Percentiles rank a stretch among this genome's conserved stretches.
These are phyloP conservation scores for Heliornis fulica DNA, from an alignment of 2,113 vertebrate species.

Conservation along the genomic window DNA sequence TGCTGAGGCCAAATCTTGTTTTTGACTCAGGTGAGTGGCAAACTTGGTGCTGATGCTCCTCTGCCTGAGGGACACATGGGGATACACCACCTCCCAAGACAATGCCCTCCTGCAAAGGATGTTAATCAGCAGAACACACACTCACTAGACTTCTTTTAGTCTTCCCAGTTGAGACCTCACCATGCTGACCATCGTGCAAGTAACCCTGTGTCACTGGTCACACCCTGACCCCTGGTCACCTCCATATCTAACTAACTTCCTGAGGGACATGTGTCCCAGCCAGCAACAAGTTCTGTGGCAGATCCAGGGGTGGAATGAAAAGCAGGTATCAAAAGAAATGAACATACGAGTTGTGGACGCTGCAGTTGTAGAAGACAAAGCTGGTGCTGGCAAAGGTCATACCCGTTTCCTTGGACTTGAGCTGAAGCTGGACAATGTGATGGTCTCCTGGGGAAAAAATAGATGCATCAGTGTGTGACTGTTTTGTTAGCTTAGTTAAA, in stretches of 20 bases:
- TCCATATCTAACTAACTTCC: neutral
- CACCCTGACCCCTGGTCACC: neutral
- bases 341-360: constrained; percentile 96
- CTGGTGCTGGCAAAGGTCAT: constrained; percentile 96
- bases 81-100: neutral
- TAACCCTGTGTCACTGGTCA: neutral
- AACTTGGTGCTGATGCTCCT: neutral
- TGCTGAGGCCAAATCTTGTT: neutral
- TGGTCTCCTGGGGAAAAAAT: constrained; percentile 82
- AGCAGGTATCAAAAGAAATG: neutral
- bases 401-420: constrained; percentile 97
- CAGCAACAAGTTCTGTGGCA: neutral
- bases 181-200: neutral
- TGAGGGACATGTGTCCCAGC: neutral
- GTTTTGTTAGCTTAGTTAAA: neutral
- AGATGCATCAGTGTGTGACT: neutral
- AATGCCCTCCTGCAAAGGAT: neutral
- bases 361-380: constrained; percentile 99
- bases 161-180: neutral
- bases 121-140: neutral
- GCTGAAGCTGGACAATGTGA: constrained; percentile 95
- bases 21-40: neutral
- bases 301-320: neutral
- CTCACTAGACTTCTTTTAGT: neutral
- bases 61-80: neutral